These are phyloP conservation scores for Cremastinae sp. DNA, from an alignment of 2,888 invertebrate species.

Conservation along the genomic window DNA sequence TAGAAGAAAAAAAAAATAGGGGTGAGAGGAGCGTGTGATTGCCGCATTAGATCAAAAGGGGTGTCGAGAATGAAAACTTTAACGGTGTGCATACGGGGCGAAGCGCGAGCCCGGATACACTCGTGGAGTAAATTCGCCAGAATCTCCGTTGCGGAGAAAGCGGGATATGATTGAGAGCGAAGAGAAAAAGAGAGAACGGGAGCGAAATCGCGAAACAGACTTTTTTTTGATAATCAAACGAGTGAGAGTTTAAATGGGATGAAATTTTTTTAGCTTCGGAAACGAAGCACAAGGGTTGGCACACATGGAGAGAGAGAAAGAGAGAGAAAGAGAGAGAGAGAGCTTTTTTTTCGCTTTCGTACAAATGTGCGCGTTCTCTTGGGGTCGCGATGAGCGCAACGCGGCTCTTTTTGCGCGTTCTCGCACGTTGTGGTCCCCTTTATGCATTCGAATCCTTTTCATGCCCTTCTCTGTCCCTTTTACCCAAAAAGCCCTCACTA, in stretches of 20 bases:
- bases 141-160: not conserved
- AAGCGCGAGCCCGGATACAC: too few species aligned
- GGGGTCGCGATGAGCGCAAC: conserved; percentile 47
- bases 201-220: conserved; percentile 21
- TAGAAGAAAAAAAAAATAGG: too few species aligned
- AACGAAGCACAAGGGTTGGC: conserved; percentile 3
- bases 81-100: too few species aligned
- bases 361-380: conserved; percentile 55
- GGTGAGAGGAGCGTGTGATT: too few species aligned
- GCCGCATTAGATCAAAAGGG: too few species aligned
- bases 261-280: not conserved
- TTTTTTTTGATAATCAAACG: conserved; percentile 43
- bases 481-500: conserved; percentile 4
- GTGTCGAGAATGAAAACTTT: too few species aligned
- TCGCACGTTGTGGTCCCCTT: conserved; percentile 60
- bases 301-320: conserved; percentile 6
- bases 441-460: conserved; percentile 60
- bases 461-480: conserved; percentile 26
- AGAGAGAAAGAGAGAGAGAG: not conserved
- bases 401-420: conserved; percentile 60
- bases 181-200: not conserved
- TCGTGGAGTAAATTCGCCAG: too few species aligned
- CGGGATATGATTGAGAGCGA: not conserved
- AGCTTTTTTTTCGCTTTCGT: conserved; percentile 37
- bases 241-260: conserved; percentile 34